Conservation (phyloP, 2,888 invertebrate species). For the Vesta saturnalis region DNA sequence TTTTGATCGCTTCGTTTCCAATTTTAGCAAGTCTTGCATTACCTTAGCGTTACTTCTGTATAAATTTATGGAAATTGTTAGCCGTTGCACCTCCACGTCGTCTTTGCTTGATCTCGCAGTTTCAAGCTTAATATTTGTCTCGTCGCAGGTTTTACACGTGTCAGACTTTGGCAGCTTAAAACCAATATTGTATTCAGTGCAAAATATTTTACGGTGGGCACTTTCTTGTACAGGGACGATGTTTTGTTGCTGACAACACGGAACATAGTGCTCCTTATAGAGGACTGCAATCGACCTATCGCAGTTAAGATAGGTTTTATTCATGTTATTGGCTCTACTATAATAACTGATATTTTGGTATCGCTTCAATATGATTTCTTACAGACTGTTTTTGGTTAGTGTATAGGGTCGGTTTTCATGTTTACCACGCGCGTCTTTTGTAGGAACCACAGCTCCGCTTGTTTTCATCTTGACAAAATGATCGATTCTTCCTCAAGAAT, state of each 20-base stretch:
- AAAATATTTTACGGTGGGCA: slow-evolving; percentile 37
- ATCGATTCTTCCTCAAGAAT: slow-evolving; percentile 4
- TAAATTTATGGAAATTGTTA: slow-evolving; percentile 23
- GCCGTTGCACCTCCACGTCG: neutral
- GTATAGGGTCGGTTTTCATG: slow-evolving; percentile 31
- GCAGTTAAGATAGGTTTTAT: slow-evolving; percentile 35
- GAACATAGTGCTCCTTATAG: slow-evolving; percentile 36
- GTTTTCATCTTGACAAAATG: neutral
- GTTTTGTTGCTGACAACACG: neutral
- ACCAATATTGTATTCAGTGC: slow-evolving; percentile 39
- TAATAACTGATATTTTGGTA: slow-evolving; percentile 38
- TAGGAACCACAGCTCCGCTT: slow-evolving; percentile 26
- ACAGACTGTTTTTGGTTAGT: slow-evolving; percentile 16
- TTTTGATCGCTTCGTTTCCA: slow-evolving; percentile 22
- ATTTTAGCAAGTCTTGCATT: slow-evolving; percentile 28
- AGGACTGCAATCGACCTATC: slow-evolving; percentile 35
- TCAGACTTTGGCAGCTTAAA: slow-evolving; percentile 44
- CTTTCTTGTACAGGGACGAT: neutral
- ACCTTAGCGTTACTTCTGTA: slow-evolving; percentile 32
- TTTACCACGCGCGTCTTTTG: slow-evolving; percentile 29
- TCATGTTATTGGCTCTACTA: slow-evolving; percentile 33
- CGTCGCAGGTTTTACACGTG: slow-evolving; percentile 37
- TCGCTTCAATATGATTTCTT: slow-evolving; percentile 31
- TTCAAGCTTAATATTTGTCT: slow-evolving; percentile 19
- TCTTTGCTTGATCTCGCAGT: slow-evolving; percentile 6